Evolutionary conservation across 1,140 invertebrate genomes (phyloP).

Genomic region (Lepidurus apus): DNA sequence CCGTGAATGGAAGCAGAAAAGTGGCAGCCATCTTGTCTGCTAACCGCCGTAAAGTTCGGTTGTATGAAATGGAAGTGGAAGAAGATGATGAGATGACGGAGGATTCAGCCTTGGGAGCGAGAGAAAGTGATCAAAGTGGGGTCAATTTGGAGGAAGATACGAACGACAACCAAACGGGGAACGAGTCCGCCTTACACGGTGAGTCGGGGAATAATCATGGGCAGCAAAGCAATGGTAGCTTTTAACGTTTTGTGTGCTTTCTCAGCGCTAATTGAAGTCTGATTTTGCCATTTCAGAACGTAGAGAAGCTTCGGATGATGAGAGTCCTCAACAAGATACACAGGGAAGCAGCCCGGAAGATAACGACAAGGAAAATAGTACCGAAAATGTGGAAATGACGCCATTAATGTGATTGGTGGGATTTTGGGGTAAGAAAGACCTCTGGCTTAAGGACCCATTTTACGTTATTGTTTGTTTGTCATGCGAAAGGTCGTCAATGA

Average conservation of each 20-base stretch:
- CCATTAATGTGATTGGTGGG: neutral
- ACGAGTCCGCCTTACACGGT: neutral
- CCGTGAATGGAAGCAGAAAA: constrained; percentile 80
- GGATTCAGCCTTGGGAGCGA: constrained; percentile 52
- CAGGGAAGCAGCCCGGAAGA: neutral
- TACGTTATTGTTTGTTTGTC: too few relatives aligned
- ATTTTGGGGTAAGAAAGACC: neutral
- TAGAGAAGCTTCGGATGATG: neutral
- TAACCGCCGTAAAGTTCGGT: constrained; percentile 67
- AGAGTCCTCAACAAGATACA: neutral
- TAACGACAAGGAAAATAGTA: constrained; percentile 1
- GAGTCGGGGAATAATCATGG: neutral
- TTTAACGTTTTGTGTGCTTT: constrained; percentile 13
- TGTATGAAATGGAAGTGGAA: constrained; percentile 88
- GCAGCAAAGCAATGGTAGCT: neutral
- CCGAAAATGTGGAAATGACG: neutral
- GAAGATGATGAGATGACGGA: constrained; percentile 62
- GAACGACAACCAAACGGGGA: neutral
- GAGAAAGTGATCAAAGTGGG: constrained; percentile 34
- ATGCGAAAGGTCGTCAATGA: too few relatives aligned
- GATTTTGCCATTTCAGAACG: neutral
- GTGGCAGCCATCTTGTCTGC: constrained; percentile 79
- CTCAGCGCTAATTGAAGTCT: neutral
- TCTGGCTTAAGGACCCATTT: too few relatives aligned
- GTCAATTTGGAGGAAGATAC: constrained; percentile 26